Percentiles rank a stretch among this genome's conserved stretches.
These are phyloP conservation scores for Chrysolina americana DNA, from an alignment of 2,888 invertebrate genomes.

Conservation along the genomic window DNA sequence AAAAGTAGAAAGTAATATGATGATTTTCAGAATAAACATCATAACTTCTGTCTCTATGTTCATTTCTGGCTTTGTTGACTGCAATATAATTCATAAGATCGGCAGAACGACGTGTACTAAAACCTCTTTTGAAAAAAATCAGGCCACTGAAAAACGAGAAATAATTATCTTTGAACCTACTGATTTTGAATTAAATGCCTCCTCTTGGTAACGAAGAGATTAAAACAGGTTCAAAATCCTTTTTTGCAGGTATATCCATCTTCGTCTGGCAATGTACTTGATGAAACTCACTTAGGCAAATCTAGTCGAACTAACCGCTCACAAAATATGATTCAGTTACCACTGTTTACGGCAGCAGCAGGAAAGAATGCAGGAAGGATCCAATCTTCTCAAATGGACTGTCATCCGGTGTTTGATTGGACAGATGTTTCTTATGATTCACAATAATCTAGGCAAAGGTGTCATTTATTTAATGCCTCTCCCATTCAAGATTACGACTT, in stretches of 20 bases:
- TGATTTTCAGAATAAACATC: too few species aligned
- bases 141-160: too few species aligned
- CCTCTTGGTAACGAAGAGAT: neutral
- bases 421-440: slow-evolving; percentile 57
- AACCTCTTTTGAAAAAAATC: too few species aligned
- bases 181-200: neutral
- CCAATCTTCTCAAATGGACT: slow-evolving; percentile 65
- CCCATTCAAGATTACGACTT: neutral
- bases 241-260: neutral
- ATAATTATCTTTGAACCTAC: too few species aligned
- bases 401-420: slow-evolving; percentile 65
- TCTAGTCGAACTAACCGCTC: neutral
- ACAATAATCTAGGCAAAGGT: slow-evolving; percentile 8
- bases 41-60: too few species aligned
- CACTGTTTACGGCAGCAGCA: neutral
- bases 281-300: neutral
- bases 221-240: neutral
- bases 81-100: too few species aligned
- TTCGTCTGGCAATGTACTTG: neutral
- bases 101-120: too few species aligned
- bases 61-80: too few species aligned
- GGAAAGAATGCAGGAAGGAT: slow-evolving; percentile 61
- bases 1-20: too few species aligned
- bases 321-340: too few species aligned
- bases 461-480: slow-evolving; percentile 4